Evolutionary conservation across 1,140 invertebrate genomes (phyloP).

Genomic region (Melipona quadrifasciata): DNA sequence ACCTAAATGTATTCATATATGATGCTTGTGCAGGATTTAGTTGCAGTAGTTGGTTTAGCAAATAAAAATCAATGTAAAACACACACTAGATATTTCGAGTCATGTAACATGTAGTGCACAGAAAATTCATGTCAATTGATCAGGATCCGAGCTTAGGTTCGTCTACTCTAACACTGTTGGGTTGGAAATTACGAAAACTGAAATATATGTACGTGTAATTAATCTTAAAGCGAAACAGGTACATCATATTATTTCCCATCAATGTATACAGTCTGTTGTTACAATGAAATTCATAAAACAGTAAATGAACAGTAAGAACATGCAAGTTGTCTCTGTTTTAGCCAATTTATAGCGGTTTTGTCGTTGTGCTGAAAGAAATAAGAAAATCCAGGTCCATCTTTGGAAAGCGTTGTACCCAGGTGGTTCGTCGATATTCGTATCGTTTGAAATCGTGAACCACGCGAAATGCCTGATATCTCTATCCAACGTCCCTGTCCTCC

Average conservation of each 20-base stretch:
- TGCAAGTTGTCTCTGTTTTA: background rate
- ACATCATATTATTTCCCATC: background rate
- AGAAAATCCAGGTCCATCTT: constrained; percentile 2
- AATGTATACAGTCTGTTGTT: too few species aligned
- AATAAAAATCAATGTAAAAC: background rate
- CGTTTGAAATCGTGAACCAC: constrained; percentile 28
- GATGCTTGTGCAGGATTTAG: background rate
- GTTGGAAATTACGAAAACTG: background rate
- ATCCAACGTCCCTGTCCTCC: background rate
- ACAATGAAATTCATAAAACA: background rate
- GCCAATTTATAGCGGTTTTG: background rate
- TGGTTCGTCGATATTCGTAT: constrained; percentile 42
- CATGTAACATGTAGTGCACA: background rate
- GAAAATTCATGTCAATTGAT: background rate
- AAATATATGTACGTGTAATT: background rate
- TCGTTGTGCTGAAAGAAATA: background rate
- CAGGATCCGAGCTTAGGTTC: background rate
- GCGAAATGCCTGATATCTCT: constrained; percentile 36
- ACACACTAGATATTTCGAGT: background rate
- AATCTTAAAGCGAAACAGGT: constrained; percentile 1
- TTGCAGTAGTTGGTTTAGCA: constrained; percentile 2
- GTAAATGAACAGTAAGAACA: background rate
- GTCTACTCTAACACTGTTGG: background rate
- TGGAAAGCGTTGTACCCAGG: constrained; percentile 19
- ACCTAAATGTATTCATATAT: background rate